phyloP scores from a whole-genome alignment of 1,140 invertebrate genomes.

The Oreohelix idahoensis region DNA sequence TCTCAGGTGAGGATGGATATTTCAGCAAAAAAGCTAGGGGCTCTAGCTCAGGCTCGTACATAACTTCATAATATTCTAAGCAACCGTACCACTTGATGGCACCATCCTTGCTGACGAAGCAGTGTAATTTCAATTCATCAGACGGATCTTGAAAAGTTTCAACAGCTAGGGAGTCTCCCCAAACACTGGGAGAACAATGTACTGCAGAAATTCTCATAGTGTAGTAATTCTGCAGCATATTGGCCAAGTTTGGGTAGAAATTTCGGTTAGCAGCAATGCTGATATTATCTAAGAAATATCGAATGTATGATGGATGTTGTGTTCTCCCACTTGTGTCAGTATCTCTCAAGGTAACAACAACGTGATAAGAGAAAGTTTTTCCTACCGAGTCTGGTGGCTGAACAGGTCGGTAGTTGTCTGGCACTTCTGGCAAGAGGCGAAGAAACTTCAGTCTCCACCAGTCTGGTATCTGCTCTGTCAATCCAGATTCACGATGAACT shows the following conservation, averaged over 20 bases:
- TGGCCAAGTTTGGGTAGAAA: slow-evolving; percentile 43
- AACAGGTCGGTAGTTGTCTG: slow-evolving; percentile 38
- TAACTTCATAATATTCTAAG: slow-evolving; percentile 43
- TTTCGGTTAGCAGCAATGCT: slow-evolving; percentile 46
- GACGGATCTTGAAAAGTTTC: slow-evolving; percentile 45
- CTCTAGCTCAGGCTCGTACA: slow-evolving; percentile 23
- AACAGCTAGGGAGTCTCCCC: slow-evolving; percentile 44
- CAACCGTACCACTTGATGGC: slow-evolving; percentile 45
- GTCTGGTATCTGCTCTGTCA: slow-evolving; percentile 43
- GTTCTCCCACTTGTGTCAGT: slow-evolving; percentile 48
- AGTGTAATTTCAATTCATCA: slow-evolving; percentile 42
- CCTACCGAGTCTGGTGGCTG: slow-evolving; percentile 38
- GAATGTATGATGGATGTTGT: slow-evolving; percentile 43
- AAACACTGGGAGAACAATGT: slow-evolving; percentile 40
- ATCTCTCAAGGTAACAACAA: slow-evolving; percentile 46
- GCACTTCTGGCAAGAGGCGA: slow-evolving; percentile 36
- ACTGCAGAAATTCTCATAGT: slow-evolving; percentile 40
- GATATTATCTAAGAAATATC: slow-evolving; percentile 51
- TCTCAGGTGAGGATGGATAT: slow-evolving; percentile 1
- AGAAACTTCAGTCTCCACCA: slow-evolving; percentile 48
- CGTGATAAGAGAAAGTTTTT: slow-evolving; percentile 45
- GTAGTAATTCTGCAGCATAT: slow-evolving; percentile 40
- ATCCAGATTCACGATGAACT: slow-evolving; percentile 41
- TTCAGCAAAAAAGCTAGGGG: slow-evolving; percentile 6
- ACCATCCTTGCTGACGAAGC: slow-evolving; percentile 45